A percentile compares a stretch with the other conserved stretches of the same genome.
Conservation (phyloP, 2,888 invertebrate genomes). For the Fissipunctia ypsillon region DNA sequence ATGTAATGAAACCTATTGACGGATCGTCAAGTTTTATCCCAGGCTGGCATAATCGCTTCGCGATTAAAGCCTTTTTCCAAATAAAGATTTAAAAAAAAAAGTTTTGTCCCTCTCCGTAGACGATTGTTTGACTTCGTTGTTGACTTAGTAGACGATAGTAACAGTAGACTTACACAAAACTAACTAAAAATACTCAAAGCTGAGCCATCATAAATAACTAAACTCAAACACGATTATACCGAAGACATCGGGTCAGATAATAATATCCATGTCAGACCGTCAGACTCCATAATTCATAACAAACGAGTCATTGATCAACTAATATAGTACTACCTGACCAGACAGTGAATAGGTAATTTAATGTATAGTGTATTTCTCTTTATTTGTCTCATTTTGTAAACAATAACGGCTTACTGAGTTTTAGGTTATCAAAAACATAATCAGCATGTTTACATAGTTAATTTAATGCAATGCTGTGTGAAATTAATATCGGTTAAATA, state of each 20-base stretch:
- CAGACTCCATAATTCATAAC: conserved; percentile 36
- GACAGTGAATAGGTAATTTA: conserved; percentile 42
- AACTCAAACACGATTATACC: not conserved
- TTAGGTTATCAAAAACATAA: no score
- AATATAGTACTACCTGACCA: no score
- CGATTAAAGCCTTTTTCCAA: no score
- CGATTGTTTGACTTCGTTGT: no score
- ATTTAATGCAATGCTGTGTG: no score
- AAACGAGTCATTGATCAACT: conserved; percentile 27
- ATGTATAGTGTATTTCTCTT: conserved; percentile 15
- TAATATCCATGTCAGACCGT: not conserved
- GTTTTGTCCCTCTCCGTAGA: no score
- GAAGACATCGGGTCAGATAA: not conserved
- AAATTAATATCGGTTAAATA: no score
- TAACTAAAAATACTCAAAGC: not conserved
- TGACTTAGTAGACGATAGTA: not conserved
- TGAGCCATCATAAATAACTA: not conserved
- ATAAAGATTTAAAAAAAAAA: no score
- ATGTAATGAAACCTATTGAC: no score
- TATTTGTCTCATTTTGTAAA: not conserved
- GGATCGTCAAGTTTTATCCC: no score
- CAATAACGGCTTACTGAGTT: not conserved
- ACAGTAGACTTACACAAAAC: not conserved
- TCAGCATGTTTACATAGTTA: no score
- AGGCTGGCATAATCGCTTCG: no score